Base-by-base conservation (phyloP, 1,140 invertebrate genomes). In the Orius insidiosus region DNA sequence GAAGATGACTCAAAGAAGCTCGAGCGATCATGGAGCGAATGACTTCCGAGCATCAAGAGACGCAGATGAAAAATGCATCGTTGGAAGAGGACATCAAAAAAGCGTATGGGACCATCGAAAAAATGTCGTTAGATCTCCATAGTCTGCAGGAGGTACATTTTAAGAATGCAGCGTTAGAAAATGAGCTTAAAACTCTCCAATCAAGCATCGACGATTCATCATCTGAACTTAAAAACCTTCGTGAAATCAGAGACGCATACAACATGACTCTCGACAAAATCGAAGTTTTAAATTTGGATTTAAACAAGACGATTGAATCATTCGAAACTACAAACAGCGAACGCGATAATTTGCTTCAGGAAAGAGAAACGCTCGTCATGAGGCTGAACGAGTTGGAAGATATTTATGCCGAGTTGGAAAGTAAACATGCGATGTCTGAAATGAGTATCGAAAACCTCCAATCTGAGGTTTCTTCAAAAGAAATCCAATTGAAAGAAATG, bases 171-270 rank as follows among this genome's bases (percentile, higher is more conserved):
- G 46, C 57, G 31, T 43, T 63, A 3, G 56, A 55, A 45, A 38
- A 52, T 24, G 63, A 71, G 39, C 56, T 66, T 36, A 51, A 60
- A 5, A 49, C 57, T n/a, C 53, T 63, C 3, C 59, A 59, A 31
- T 53, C 61, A 36, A 54, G 65, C 35, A 52, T 69, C 44, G 50
- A 54, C 9, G 59, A 65, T 43, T 54, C 67, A 10, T 68, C 73
- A 55, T 49, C 54, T 15, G 45, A 52, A 36, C 39, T 52, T 10
- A 8, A 30, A 3, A 45, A 41, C 13, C 36, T 49, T 10, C 33
- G 35, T 15, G 46, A 51, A 31, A 33, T 51, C 6, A 46, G 36
- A 30, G 50, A 33, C 15, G 48, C 47, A 30, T 50, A 52, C 11
- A 52, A 52, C 24, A 31, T 14, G 10, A 49, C 47, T 15, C 43